Percentiles rank a stretch among this genome's conserved stretches.
Conservation (phyloP, 2,888 invertebrate species). For the Gisinianus flammeolus region DNA sequence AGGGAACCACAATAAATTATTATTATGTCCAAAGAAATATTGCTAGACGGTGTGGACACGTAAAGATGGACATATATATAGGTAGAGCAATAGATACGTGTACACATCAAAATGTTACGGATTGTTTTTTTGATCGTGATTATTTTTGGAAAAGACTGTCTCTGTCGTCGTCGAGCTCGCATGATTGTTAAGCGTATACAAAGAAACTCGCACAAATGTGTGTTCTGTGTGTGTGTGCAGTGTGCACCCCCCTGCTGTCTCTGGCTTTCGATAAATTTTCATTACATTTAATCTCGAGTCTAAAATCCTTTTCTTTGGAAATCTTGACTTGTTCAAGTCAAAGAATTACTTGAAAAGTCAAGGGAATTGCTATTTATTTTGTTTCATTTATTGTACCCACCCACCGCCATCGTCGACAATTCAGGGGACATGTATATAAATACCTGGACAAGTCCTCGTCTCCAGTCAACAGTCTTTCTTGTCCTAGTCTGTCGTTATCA, state of each 20-base stretch:
- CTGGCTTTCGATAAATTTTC: conserved; percentile 55
- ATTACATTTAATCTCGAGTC: conserved; percentile 52
- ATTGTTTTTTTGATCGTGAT: too few relatives aligned
- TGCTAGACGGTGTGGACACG: too few relatives aligned
- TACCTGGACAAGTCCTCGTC: conserved; percentile 11
- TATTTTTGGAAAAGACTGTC: too few relatives aligned
- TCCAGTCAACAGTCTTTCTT: conserved; percentile 12
- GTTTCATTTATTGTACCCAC: conserved; percentile 38
- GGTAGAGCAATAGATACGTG: too few relatives aligned
- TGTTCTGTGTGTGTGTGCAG: too few relatives aligned
- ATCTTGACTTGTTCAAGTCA: conserved; percentile 9
- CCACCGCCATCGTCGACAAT: conserved; percentile 12
- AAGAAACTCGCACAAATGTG: too few relatives aligned
- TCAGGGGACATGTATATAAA: conserved; percentile 34
- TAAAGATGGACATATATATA: too few relatives aligned
- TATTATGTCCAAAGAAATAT: too few relatives aligned
- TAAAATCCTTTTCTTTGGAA: conserved; percentile 38
- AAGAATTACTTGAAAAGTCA: conserved; percentile 38
- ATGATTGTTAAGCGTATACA: too few relatives aligned
- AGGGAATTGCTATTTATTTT: conserved; percentile 41
- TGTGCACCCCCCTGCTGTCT: conserved; percentile 2
- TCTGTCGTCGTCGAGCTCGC: too few relatives aligned
- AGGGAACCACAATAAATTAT: background rate
- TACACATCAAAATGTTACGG: too few relatives aligned
- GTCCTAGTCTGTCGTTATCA: background rate